Conservation (phyloP, 2,113 vertebrate genomes). For the Macrotus californicus region DNA sequence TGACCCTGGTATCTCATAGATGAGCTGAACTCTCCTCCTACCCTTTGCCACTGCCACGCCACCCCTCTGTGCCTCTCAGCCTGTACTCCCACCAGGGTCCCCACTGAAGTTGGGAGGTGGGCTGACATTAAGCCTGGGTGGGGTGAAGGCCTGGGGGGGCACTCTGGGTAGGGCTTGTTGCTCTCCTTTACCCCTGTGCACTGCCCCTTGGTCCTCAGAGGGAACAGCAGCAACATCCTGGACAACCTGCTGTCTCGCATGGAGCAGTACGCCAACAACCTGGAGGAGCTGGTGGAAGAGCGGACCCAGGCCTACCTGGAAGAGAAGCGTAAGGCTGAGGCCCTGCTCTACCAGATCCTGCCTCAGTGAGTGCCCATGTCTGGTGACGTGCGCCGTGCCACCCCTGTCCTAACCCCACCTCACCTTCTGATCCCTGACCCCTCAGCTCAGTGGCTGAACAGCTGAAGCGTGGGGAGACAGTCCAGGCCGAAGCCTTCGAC, state of each 20-base stretch:
- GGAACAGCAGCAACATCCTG: conserved; percentile 91
- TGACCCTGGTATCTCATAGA: not conserved
- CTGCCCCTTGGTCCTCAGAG: conserved; percentile 70
- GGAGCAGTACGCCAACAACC: conserved; percentile 97
- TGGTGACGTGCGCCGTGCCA: accelerated
- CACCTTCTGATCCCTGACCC: not conserved
- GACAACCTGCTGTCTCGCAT: conserved; percentile 94
- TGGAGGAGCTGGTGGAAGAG: conserved; percentile 96
- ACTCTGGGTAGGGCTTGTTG: not conserved
- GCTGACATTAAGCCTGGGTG: not conserved
- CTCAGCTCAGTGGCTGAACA: conserved; percentile 92
- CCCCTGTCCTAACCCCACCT: accelerated
- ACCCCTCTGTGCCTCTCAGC: not conserved
- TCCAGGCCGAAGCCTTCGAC: conserved; percentile 92
- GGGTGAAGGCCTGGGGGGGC: not conserved
- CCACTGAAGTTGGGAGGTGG: not conserved
- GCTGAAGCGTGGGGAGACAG: conserved; percentile 90
- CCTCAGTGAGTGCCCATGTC: conserved; percentile 84
- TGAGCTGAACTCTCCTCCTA: not conserved
- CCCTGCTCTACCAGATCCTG: conserved; percentile 96
- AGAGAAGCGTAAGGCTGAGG: conserved; percentile 94
- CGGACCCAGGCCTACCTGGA: conserved; percentile 94
- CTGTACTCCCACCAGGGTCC: not conserved
- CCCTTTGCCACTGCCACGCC: not conserved
- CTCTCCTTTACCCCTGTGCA: not conserved